These are phyloP conservation scores for Muricea muricata DNA, from an alignment of 92 coral and sea anemone species.

Conservation along the genomic window DNA sequence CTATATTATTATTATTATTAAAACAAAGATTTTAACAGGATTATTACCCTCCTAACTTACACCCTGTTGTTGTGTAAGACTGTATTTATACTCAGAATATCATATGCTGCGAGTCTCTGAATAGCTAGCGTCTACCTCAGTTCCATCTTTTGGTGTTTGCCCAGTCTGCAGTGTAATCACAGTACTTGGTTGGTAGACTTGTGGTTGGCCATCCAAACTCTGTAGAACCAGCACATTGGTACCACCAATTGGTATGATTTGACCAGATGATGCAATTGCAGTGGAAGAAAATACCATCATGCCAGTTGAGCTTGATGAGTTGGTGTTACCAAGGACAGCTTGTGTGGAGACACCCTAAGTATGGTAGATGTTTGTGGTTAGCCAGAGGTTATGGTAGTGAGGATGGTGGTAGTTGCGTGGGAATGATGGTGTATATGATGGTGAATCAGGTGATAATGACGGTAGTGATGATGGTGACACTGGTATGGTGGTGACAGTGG, in stretches of 20 bases:
- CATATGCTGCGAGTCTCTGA: no score
- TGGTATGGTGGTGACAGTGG: no score
- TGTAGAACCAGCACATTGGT: slow-evolving; percentile 36
- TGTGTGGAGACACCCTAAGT: slow-evolving; percentile 36
- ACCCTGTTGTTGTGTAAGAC: no score
- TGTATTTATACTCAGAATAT: no score
- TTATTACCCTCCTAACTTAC: no score
- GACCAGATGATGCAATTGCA: slow-evolving; percentile 23
- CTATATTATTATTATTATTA: no score
- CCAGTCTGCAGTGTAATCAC: slow-evolving; percentile 21
- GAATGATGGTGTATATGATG: background rate
- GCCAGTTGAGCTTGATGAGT: background rate
- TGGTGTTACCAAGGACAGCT: slow-evolving; percentile 25
- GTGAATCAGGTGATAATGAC: background rate
- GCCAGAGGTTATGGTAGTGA: background rate
- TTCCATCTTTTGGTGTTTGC: slow-evolving; percentile 3
- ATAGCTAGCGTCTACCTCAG: background rate
- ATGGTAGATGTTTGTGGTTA: background rate
- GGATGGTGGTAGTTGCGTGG: background rate
- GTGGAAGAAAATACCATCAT: slow-evolving; percentile 29
- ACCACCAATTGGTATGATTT: slow-evolving; percentile 33
- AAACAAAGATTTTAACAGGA: no score
- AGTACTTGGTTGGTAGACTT: slow-evolving; percentile 16
- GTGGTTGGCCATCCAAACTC: slow-evolving; percentile 28
- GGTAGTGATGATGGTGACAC: background rate